Conservation (phyloP, 2,797 vertebrate species). For the Rhinatrema bivittatum region DNA sequence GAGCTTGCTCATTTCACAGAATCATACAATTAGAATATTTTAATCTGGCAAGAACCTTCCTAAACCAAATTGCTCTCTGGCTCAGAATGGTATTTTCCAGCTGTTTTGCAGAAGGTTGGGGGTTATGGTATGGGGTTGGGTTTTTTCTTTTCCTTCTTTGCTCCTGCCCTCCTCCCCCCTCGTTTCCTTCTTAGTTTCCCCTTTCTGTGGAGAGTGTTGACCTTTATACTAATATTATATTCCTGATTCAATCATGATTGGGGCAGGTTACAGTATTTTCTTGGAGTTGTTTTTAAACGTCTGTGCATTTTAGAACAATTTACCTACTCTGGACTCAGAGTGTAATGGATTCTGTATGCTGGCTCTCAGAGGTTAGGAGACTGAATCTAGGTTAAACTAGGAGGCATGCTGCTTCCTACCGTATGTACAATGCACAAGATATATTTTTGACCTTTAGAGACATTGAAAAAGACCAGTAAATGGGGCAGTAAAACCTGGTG, state of each 20-base stretch:
- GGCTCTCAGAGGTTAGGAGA: slow-evolving; percentile 63
- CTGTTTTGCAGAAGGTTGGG: no score
- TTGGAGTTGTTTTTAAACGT: slow-evolving; percentile 28
- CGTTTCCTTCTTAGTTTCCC: no score
- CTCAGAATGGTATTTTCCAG: slow-evolving; percentile 48
- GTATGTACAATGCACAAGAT: slow-evolving; percentile 37
- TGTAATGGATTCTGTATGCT: no score
- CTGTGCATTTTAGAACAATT: slow-evolving; percentile 22
- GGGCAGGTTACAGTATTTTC: slow-evolving; percentile 34
- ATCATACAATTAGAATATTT: slow-evolving; percentile 48
- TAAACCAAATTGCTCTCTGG: slow-evolving; percentile 47
- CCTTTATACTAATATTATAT: slow-evolving; percentile 38
- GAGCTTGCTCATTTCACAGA: slow-evolving; percentile 51
- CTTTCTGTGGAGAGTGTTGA: no score
- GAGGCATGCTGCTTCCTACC: slow-evolving; percentile 26
- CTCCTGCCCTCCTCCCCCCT: no score
- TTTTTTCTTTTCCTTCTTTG: not conserved
- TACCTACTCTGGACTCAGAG: no score
- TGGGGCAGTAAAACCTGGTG: no score
- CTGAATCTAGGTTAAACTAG: slow-evolving; percentile 53
- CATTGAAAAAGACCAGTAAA: no score
- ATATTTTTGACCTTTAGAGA: no score
- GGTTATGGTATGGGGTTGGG: not conserved
- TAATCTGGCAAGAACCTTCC: slow-evolving; percentile 48
- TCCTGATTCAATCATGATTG: slow-evolving; percentile 29